phyloP scores from a whole-genome alignment of 2,113 vertebrate species.

The Oenanthe melanoleuca region DNA sequence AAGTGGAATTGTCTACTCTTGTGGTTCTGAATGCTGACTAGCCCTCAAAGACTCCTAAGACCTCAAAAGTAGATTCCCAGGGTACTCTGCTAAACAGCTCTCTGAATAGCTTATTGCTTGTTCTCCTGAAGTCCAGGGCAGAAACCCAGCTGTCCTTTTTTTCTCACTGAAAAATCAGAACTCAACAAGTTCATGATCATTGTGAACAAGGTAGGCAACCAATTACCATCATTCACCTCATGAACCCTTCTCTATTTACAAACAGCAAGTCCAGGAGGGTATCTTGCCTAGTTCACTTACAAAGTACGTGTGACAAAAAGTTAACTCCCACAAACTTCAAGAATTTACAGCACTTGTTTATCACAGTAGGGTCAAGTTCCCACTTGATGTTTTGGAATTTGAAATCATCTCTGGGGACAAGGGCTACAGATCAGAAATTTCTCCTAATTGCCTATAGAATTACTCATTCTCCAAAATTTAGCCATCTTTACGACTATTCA shows the following conservation, averaged over 20 bases:
- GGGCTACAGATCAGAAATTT: neutral
- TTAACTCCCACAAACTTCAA: neutral
- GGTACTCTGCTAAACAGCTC: neutral
- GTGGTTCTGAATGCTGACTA: neutral
- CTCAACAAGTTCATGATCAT: neutral
- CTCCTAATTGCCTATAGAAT: neutral
- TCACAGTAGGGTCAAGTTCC: neutral
- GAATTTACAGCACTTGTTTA: neutral
- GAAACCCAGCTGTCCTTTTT: neutral
- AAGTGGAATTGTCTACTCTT: neutral
- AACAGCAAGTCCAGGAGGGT: neutral
- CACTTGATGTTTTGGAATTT: neutral
- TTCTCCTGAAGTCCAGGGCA: neutral
- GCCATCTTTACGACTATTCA: neutral
- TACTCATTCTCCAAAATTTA: neutral
- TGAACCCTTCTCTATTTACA: neutral
- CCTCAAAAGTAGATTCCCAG: neutral
- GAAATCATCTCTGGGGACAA: neutral
- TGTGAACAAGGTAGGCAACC: neutral
- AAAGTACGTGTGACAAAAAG: accelerated
- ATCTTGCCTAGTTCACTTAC: neutral
- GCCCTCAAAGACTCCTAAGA: neutral
- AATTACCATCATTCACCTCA: neutral
- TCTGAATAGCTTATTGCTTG: neutral
- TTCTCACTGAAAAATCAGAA: neutral